Evolutionary conservation across 2,888 invertebrate species (phyloP).

Genomic region (Sphinx pinastri): DNA sequence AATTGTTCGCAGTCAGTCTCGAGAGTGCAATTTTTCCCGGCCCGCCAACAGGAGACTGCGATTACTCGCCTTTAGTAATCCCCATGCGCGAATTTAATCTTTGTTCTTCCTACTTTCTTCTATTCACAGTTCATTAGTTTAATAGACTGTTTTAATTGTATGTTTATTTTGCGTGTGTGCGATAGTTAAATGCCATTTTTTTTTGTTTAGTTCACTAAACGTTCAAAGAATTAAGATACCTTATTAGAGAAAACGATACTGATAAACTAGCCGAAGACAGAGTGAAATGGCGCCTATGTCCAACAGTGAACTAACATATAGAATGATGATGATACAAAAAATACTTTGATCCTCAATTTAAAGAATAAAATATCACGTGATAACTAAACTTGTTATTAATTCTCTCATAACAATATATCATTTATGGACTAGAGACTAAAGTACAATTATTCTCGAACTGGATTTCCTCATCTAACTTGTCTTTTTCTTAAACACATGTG

Average conservation of each 20-base stretch:
- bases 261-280: too few species aligned
- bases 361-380: background rate
- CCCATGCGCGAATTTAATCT: conserved; percentile 51
- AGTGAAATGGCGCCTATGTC: too few species aligned
- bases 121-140: conserved; percentile 45
- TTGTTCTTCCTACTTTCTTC: conserved; percentile 42
- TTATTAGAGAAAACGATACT: too few species aligned
- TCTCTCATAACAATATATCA: too few species aligned
- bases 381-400: background rate
- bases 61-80: conserved; percentile 51
- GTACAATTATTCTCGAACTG: background rate
- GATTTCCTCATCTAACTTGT: background rate
- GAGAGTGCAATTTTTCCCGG: conserved; percentile 47
- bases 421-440: background rate
- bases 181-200: too few species aligned
- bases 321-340: too few species aligned
- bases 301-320: too few species aligned
- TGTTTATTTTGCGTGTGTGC: background rate
- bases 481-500: conserved; percentile 7
- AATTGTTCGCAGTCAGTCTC: conserved; percentile 43
- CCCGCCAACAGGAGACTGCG: conserved; percentile 42
- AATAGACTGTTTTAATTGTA: conserved; percentile 35
- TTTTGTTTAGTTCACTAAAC: too few species aligned
- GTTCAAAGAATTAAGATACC: too few species aligned
- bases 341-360: background rate